Evolutionary conservation across 2,113 vertebrate genomes (phyloP), one percentile per base, ranked within the genome.

Genomic region (Hyaena hyaena): DNA sequence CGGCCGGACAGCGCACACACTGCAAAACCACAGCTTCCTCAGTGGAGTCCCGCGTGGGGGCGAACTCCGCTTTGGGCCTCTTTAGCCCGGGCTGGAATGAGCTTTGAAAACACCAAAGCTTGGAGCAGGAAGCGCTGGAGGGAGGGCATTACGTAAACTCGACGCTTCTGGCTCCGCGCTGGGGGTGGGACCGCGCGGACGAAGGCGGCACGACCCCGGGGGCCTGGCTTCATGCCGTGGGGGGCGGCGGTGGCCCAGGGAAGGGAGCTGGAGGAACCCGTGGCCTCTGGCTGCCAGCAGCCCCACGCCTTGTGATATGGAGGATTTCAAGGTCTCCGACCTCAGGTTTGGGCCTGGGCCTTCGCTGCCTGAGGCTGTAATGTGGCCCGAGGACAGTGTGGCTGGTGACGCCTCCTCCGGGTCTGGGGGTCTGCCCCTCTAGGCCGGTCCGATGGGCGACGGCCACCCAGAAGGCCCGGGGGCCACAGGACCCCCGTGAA

Each of bases 11-110:
- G 94, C 95, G 95, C 98, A 96, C 97, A 96, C 81, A 92, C 93
- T 91, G 68, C 0, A 0, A 97, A 95, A 97, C 97, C 98, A 73
- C 53, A 10, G n/a, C 90, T 97, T 97, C 98, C 97, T 97, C 35
- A 1, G 11, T 45, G 76, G 69, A 76, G 97, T 4, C 68, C 63
- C 3, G 9, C 1, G 2, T 21, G 92, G 96, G 97, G 98, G 97
- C 94, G 94, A 96, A 77, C 45, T 96, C 92, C 61, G 86, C 91
- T 66, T 82, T 7, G 94, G 96, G 92, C 96, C 96, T 74, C 91
- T 26, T 4, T 5, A 95, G 96, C 97, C 95, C 93, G 48, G 94
- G 39, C 87, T 35, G 58, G 84, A 93, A 66, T 0, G 10, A 65
- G 50, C 65, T 74, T 71, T 8, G 68, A 79, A 82, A 90, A 73